Evolutionary conservation across 37 sponge, comb jelly and placozoan genomes (phyloP), one percentile per base, ranked within the genome.

Genomic region (Haliclona indistincta): DNA sequence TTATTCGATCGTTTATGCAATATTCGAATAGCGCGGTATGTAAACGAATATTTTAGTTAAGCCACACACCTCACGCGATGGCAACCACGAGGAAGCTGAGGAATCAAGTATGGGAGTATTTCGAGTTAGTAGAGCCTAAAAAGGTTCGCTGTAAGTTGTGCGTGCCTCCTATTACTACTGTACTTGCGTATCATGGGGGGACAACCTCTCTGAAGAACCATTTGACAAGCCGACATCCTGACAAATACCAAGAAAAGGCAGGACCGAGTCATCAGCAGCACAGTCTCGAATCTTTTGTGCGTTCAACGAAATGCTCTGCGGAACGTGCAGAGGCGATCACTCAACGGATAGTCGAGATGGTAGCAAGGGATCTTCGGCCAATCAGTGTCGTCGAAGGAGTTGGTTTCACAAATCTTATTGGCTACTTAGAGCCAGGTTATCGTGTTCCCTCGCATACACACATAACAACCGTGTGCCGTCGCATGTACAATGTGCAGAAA

Each of bases 391-490:
- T 47, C 8, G 49, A 47, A 47, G 49, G 49, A 8, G 13, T 17
- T 17, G 49, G 49, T 17, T 47, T 47, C 49, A 47, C 8, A 13
- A 8, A 69, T 22, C 70, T 69, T 8, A 13, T 71, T 8, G 47
- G 34, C 54, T 71, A 53, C 34, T 15, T 71, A 35, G 72, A 71
- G 54, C 72, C 72, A 4, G 53, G 52, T 2, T 71, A 71, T 52
- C 35, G 32, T 8, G 72, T 71, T 71, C 54, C 32, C 23, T 71
- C 72, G 33, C 72, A 52, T 35, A 71, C 72, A 26, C 54, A 71
- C 5, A 52, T 49, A 35, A 8, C 54, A 25, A 71, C 30, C 22
- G 72, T 53, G 33, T 74, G 75, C 33, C 75, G 20, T 56, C 62
- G 23, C 10, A 15, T 74, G 26, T 74, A 60, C 5, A 19, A 58